Evolutionary conservation across 37 sponge, comb jelly and placozoan genomes (phyloP).

Genomic region (Amphimedon queenslandica): DNA sequence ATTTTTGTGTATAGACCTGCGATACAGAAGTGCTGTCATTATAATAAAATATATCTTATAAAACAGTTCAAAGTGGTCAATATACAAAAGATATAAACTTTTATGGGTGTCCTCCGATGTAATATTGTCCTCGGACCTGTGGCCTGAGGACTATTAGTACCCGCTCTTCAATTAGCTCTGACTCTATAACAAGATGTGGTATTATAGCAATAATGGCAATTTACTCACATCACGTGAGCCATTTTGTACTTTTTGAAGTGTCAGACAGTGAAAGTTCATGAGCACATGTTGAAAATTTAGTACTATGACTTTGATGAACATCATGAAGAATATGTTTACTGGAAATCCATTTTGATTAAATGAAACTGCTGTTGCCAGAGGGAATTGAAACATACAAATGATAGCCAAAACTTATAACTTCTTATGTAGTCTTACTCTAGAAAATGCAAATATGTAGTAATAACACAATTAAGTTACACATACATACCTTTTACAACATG

Average conservation of each 20-base stretch:
- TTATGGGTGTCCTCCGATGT: no score
- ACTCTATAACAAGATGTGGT: slow-evolving; percentile 15
- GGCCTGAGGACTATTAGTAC: slow-evolving; percentile 23
- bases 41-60: slow-evolving; percentile 35
- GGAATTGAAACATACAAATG: slow-evolving; percentile 48
- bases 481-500: slow-evolving; percentile 38
- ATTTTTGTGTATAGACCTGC: no score
- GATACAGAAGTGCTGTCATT: slow-evolving; percentile 23
- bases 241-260: slow-evolving; percentile 18
- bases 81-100: no score
- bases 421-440: background rate
- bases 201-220: background rate
- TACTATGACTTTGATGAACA: slow-evolving; percentile 5
- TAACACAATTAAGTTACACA: background rate
- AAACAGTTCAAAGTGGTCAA: no score
- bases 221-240: slow-evolving; percentile 38
- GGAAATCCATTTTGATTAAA: slow-evolving; percentile 50
- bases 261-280: slow-evolving; percentile 1
- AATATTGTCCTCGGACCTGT: slow-evolving; percentile 13
- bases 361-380: slow-evolving; percentile 13
- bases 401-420: slow-evolving; percentile 30
- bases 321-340: slow-evolving; percentile 51
- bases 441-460: no score
- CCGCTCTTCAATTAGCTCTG: slow-evolving; percentile 43
- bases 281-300: slow-evolving; percentile 12